Conservation (phyloP, 2,113 vertebrate species). For the Rhodinocichla rosea region DNA sequence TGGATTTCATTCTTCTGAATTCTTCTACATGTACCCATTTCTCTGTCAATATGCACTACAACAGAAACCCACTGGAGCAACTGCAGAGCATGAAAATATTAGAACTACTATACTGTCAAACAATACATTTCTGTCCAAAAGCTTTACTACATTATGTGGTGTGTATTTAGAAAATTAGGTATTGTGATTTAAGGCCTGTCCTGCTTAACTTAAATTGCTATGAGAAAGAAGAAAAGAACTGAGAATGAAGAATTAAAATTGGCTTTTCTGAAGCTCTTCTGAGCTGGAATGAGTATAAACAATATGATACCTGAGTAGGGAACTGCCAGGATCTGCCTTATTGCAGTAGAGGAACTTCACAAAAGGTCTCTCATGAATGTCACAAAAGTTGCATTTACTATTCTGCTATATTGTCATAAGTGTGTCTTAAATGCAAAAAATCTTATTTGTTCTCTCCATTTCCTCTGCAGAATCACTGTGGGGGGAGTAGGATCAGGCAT, state of each 20-base stretch:
- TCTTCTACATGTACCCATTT: background rate
- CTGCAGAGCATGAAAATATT: background rate
- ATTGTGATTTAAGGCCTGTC: background rate
- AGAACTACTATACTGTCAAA: background rate
- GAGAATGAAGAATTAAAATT: background rate
- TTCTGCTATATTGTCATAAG: background rate
- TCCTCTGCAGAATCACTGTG: background rate
- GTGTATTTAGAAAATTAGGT: background rate
- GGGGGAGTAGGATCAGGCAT: conserved; percentile 31
- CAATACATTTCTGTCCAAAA: background rate
- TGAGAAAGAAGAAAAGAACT: background rate
- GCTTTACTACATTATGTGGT: background rate
- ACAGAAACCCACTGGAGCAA: background rate
- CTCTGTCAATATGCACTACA: background rate
- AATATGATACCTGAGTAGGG: background rate
- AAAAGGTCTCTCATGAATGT: background rate
- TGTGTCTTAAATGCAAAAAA: conserved; percentile 14
- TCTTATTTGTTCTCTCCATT: background rate
- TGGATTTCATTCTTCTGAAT: background rate
- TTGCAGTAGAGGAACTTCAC: background rate
- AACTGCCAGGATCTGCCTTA: background rate
- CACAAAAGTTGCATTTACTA: background rate
- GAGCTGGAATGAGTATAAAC: background rate
- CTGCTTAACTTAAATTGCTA: background rate
- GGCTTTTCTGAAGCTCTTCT: background rate